A percentile compares a stretch with the other conserved stretches of the same genome.
These are phyloP conservation scores for Therioaphis trifolii DNA, from an alignment of 2,888 invertebrate genomes.

Conservation along the genomic window DNA sequence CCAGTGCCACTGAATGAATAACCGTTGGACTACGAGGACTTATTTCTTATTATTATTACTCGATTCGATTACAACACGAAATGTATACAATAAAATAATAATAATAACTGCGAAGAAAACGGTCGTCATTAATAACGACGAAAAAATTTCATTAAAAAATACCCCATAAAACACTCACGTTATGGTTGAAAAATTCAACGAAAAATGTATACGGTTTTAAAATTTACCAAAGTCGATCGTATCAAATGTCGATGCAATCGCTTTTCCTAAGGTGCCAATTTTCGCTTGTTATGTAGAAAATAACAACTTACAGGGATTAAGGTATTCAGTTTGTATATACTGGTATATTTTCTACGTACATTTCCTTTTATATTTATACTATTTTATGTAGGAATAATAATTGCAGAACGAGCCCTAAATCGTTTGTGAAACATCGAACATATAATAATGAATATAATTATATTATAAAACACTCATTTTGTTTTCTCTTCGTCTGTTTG, in stretches of 20 bases:
- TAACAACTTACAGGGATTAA: background rate
- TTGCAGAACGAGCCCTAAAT: background rate
- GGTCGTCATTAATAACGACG: too few species aligned
- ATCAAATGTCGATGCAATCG: background rate
- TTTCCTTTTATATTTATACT: background rate
- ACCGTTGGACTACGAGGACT: too few species aligned
- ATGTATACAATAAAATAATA: too few species aligned
- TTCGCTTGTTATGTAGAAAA: background rate
- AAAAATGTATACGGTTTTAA: background rate
- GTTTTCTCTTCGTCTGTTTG: background rate
- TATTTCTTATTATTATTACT: background rate
- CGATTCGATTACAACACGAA: too few species aligned
- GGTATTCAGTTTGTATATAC: background rate
- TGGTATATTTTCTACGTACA: background rate
- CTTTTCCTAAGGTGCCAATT: background rate
- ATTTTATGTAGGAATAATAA: background rate
- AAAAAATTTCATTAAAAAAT: too few species aligned
- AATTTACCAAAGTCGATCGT: background rate
- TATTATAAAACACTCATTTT: slow-evolving; percentile 11
- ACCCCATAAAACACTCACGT: too few species aligned
- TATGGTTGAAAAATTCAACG: too few species aligned
- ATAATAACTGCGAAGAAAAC: too few species aligned
- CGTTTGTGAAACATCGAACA: background rate
- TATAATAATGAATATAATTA: background rate
- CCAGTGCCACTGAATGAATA: too few species aligned